phyloP scores from a whole-genome alignment of 2,888 invertebrate genomes.

The Parasteatoda lunata region DNA sequence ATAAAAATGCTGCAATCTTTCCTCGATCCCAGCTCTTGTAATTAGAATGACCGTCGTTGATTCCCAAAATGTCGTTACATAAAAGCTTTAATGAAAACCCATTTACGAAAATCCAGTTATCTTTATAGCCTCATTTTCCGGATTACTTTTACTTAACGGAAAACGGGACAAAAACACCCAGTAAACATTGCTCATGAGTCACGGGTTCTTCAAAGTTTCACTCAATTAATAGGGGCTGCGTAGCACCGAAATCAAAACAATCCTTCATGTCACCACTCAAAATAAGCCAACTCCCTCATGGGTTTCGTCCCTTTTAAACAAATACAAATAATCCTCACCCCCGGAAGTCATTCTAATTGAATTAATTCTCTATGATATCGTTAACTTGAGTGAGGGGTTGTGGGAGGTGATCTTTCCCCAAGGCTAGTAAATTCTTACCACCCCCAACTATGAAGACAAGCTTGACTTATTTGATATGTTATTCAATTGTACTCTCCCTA shows the following conservation, averaged over 20 bases:
- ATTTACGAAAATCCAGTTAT: neutral
- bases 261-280: slow-evolving; percentile 37
- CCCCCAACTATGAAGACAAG: slow-evolving; percentile 32
- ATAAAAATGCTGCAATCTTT: too few relatives aligned
- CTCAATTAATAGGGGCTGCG: slow-evolving; percentile 42
- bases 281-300: slow-evolving; percentile 14
- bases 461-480: slow-evolving; percentile 49
- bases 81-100: neutral
- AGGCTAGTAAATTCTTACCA: slow-evolving; percentile 16
- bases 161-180: slow-evolving; percentile 4
- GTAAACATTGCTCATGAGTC: slow-evolving; percentile 37
- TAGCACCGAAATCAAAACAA: slow-evolving; percentile 14
- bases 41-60: too few relatives aligned
- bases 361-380: slow-evolving; percentile 63
- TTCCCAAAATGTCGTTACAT: neutral
- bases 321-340: slow-evolving; percentile 52
- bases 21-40: too few relatives aligned
- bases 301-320: slow-evolving; percentile 51
- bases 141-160: neutral
- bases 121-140: neutral
- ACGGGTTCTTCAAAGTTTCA: slow-evolving; percentile 40
- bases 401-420: slow-evolving; percentile 16
- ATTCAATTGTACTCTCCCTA: slow-evolving; percentile 46
- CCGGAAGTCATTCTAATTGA: slow-evolving; percentile 61
- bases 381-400: slow-evolving; percentile 24